A percentile compares a stretch with the other conserved stretches of the same genome.
phyloP scores from a whole-genome alignment of 2,797 vertebrate species.

The Hippoglossus hippoglossus region DNA sequence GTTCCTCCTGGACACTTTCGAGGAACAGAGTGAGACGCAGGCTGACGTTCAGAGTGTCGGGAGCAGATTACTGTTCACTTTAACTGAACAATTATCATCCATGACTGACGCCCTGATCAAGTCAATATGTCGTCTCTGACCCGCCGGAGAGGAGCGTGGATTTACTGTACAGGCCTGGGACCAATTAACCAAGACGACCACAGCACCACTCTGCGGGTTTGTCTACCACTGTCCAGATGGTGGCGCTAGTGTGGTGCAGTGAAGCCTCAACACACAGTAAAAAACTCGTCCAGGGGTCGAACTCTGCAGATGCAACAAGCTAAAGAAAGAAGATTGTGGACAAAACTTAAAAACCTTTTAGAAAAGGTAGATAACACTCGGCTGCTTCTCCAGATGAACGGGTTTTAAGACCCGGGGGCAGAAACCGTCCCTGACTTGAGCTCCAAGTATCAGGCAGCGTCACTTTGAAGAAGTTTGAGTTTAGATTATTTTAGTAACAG shows the following conservation, averaged over 20 bases:
- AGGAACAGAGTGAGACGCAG: constrained; percentile 9
- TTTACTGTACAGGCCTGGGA: constrained; percentile 54
- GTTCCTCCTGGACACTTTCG: not conserved
- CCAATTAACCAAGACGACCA: constrained; percentile 60
- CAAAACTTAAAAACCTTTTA: not conserved
- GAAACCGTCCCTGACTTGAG: too few relatives aligned
- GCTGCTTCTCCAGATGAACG: too few relatives aligned
- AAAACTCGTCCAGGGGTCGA: not conserved
- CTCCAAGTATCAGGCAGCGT: too few relatives aligned
- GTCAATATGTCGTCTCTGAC: constrained; percentile 75
- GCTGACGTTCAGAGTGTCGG: constrained; percentile 3
- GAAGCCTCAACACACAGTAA: not conserved
- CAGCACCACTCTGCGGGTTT: constrained; percentile 6
- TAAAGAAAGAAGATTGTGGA: constrained; percentile 1
- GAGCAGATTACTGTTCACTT: constrained; percentile 69
- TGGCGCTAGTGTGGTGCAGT: constrained; percentile 46
- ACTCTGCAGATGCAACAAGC: not conserved
- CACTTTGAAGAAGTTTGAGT: too few relatives aligned
- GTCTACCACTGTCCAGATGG: constrained; percentile 40
- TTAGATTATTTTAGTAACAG: too few relatives aligned
- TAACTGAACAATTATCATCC: constrained; percentile 76
- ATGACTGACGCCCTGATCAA: constrained; percentile 77
- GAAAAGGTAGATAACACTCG: too few relatives aligned
- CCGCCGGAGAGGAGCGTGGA: too few relatives aligned
- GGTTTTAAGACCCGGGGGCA: too few relatives aligned